These are phyloP conservation scores for Sebastes trivittatus DNA, from an alignment of 2,797 vertebrate genomes.

Conservation along the genomic window DNA sequence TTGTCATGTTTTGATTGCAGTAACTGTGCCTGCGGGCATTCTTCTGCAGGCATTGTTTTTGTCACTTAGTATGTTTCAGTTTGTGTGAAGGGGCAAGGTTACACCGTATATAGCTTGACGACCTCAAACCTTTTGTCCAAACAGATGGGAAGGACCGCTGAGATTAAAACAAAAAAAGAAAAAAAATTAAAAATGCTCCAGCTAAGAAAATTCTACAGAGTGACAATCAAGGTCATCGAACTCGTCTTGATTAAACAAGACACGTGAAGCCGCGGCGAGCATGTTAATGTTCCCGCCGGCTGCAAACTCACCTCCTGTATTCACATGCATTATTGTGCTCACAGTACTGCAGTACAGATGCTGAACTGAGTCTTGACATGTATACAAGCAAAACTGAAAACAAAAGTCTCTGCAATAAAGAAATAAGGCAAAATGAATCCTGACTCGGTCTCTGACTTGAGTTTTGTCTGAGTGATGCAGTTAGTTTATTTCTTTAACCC, in stretches of 20 bases:
- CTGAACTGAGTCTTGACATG: slow-evolving; percentile 53
- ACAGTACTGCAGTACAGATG: slow-evolving; percentile 39
- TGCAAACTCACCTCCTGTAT: slow-evolving; percentile 26
- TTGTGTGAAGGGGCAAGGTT: slow-evolving; percentile 16
- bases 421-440: slow-evolving; percentile 34
- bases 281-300: not conserved
- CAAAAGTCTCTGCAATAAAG: slow-evolving; percentile 73
- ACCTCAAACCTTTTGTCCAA: not conserved
- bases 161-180: not conserved
- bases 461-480: too few relatives aligned
- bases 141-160: not conserved
- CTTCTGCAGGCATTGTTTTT: not conserved
- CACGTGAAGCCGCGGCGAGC: not conserved
- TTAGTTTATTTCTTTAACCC: too few relatives aligned
- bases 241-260: slow-evolving; percentile 47
- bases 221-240: slow-evolving; percentile 67
- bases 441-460: not conserved
- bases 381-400: slow-evolving; percentile 51
- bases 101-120: not conserved
- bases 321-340: slow-evolving; percentile 44
- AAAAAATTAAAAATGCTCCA: not conserved
- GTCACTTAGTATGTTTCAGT: slow-evolving; percentile 11
- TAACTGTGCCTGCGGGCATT: not conserved
- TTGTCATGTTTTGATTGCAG: not conserved
- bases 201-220: slow-evolving; percentile 29